These are phyloP conservation scores for Ptilorrhoa leucosticta DNA, from an alignment of 2,113 vertebrate genomes.

Conservation along the genomic window DNA sequence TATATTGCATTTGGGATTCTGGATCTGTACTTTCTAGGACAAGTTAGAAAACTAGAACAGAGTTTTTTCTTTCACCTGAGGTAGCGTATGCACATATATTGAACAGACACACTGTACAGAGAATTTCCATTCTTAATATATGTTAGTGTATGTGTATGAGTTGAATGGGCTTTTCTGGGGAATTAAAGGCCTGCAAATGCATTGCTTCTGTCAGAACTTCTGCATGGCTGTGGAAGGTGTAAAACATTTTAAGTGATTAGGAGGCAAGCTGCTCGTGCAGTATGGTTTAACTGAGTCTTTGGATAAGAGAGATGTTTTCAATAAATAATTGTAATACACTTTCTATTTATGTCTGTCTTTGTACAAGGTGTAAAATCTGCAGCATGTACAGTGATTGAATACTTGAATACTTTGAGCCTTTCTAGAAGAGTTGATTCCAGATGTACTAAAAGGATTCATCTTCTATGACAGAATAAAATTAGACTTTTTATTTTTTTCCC, in stretches of 20 bases:
- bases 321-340: neutral
- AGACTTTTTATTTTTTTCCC: neutral
- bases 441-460: neutral
- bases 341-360: neutral
- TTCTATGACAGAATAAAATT: neutral
- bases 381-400: neutral
- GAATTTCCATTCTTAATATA: neutral
- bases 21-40: neutral
- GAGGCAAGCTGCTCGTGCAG: neutral
- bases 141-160: rapidly evolving
- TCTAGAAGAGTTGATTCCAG: neutral
- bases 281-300: neutral
- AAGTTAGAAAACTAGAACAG: neutral
- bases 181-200: neutral
- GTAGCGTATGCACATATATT: neutral
- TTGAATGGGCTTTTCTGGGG: neutral
- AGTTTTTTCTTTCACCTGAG: neutral
- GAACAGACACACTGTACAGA: neutral
- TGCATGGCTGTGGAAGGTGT: neutral
- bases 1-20: neutral
- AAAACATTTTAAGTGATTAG: neutral
- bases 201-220: neutral
- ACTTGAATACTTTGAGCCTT: neutral
- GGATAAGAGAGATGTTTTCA: neutral
- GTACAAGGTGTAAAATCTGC: neutral